These are phyloP conservation scores for Eulemur macaco DNA, from an alignment of 2,113 vertebrate genomes.

Conservation along the genomic window DNA sequence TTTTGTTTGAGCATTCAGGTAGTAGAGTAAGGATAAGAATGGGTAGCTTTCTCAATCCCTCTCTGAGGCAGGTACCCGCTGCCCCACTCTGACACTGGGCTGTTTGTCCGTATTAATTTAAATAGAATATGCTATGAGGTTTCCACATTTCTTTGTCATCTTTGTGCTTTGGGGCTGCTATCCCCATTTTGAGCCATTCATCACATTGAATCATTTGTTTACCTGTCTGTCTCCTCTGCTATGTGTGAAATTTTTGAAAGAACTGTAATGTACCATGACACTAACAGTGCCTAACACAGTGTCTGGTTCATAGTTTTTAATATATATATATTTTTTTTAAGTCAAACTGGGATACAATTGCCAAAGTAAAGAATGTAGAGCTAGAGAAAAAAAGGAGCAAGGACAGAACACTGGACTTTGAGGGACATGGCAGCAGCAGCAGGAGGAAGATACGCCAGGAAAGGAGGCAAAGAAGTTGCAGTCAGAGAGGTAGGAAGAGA, in stretches of 20 bases:
- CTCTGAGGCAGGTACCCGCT: background rate
- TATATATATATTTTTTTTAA: background rate
- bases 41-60: background rate
- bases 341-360: background rate
- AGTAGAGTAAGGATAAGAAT: too few relatives aligned
- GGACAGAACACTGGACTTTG: background rate
- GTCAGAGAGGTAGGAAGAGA: background rate
- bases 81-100: background rate
- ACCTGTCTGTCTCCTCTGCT: background rate
- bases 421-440: background rate
- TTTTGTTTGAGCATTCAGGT: background rate
- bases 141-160: constrained; percentile 12
- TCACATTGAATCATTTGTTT: background rate
- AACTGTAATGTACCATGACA: background rate
- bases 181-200: background rate
- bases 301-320: background rate
- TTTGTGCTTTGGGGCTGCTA: background rate
- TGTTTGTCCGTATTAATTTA: background rate
- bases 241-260: constrained; percentile 28
- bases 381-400: background rate
- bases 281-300: background rate
- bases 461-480: background rate
- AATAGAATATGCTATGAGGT: background rate
- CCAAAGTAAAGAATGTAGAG: background rate
- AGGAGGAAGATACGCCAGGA: background rate